Evolutionary conservation across 2,797 vertebrate genomes (phyloP), one percentile per base, ranked within the genome.

Genomic region (Sciurus carolinensis): DNA sequence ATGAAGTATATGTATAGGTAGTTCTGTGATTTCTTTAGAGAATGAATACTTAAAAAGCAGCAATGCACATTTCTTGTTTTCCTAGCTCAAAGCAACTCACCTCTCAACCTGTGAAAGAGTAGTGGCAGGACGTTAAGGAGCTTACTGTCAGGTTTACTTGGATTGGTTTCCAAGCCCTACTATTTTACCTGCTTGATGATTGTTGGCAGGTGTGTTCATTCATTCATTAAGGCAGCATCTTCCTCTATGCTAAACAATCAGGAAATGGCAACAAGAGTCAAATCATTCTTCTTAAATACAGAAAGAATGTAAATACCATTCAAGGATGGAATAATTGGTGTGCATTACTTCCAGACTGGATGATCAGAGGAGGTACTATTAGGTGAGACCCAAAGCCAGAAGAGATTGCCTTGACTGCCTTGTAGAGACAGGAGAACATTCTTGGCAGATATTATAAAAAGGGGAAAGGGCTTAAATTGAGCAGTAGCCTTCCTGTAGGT

Each of bases 391-490:
- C 57, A 54, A 81, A 90, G 62, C 52, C 66, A 82, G 7, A 54
- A 47, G 71, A 26, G 26, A 54, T 12, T 67, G 18, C 14, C 28
- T 89, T 87, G 39, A 54, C 15, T 67, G 18, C 14, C 28, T 89
- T 87, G 39, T 36, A 44, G 54, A 87, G 67, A 24, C 24, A 26
- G 42, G 22, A 83, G 80, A 85, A 30, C 26, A 10, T 91, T 86
- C 64, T 67, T 67, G 75, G 17, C 47, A 72, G 86, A 87, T 44
- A 47, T 92, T 69, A 20, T 42, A 80, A 66, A 33, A 50, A 67
- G 71, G 67, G 66, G 52, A 87, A 92, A 95, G 69, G 39, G 47
- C 39, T 86, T 80, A 77, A 90, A 3, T 90, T 94, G 85, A 92
- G 39, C 69, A 83, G 64, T 62, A 90, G 44, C 13, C n/a, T 87